Evolutionary conservation across 2,888 invertebrate species (phyloP).

Genomic region (Caenorhabditis panamensis): DNA sequence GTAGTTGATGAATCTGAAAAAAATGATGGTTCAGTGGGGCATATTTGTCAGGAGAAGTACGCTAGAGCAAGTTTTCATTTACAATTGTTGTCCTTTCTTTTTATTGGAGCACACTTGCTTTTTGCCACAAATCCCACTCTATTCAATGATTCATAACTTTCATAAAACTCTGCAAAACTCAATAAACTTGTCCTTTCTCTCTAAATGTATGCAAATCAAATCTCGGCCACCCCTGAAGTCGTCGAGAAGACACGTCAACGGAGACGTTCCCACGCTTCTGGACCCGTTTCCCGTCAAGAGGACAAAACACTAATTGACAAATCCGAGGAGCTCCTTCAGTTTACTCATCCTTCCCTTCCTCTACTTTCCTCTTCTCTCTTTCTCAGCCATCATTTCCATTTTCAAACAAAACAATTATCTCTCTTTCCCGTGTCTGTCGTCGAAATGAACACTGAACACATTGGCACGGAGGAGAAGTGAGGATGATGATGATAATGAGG

Average conservation of each 20-base stretch:
- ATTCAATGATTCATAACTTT: too few relatives aligned
- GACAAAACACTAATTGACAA: constrained; percentile 63
- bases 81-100: too few relatives aligned
- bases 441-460: neutral
- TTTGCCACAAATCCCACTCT: too few relatives aligned
- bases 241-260: constrained; percentile 14
- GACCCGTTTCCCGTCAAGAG: constrained; percentile 25
- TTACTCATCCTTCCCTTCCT: neutral
- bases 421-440: neutral
- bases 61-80: too few relatives aligned
- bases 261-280: constrained; percentile 45
- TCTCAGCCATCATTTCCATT: constrained; percentile 1
- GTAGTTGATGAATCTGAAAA: constrained; percentile 81
- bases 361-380: neutral
- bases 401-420: constrained; percentile 40
- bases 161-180: neutral
- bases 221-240: constrained; percentile 1
- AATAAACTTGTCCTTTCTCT: neutral
- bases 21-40: neutral
- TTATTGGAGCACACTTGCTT: too few relatives aligned
- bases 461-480: too few relatives aligned
- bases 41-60: too few relatives aligned
- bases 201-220: constrained; percentile 11
- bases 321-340: neutral
- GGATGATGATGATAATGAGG: constrained; percentile 5